phyloP scores from a whole-genome alignment of 92 coral and sea anemone species.

The Palythoa grandiflora region DNA sequence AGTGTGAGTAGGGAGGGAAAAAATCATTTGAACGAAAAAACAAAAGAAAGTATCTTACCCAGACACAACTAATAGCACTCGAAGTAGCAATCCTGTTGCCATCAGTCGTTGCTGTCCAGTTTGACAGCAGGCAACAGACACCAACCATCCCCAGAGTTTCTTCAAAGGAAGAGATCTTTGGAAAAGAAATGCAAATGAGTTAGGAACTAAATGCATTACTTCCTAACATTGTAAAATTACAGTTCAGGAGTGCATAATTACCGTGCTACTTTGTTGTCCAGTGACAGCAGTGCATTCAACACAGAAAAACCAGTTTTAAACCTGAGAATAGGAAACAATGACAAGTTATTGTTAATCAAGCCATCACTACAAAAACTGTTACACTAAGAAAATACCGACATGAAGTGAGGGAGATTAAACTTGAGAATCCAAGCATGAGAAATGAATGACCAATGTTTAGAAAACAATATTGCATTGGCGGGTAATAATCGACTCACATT shows the following conservation, averaged over 20 bases:
- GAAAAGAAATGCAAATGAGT: neutral
- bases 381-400: neutral
- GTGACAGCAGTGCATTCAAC: constrained; percentile 87
- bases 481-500: no score
- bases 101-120: constrained; percentile 98
- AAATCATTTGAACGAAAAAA: neutral
- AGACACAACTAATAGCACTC: constrained; percentile 90
- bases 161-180: constrained; percentile 88
- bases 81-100: constrained; percentile 94
- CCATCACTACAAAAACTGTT: neutral
- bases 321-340: constrained; percentile 52
- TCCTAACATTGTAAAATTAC: neutral
- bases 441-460: no score
- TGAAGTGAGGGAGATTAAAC: no score
- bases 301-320: constrained; percentile 96
- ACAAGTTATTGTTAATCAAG: neutral
- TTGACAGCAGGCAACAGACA: constrained; percentile 98
- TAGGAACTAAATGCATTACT: neutral
- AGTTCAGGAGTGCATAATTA: constrained; percentile 28
- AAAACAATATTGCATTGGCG: no score
- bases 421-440: no score
- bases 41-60: constrained; percentile 72
- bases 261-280: constrained; percentile 93
- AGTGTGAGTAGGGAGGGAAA: neutral
- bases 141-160: constrained; percentile 93